These are phyloP conservation scores for Harpegnathos saltator DNA, from an alignment of 1,140 invertebrate species.

Conservation along the genomic window DNA sequence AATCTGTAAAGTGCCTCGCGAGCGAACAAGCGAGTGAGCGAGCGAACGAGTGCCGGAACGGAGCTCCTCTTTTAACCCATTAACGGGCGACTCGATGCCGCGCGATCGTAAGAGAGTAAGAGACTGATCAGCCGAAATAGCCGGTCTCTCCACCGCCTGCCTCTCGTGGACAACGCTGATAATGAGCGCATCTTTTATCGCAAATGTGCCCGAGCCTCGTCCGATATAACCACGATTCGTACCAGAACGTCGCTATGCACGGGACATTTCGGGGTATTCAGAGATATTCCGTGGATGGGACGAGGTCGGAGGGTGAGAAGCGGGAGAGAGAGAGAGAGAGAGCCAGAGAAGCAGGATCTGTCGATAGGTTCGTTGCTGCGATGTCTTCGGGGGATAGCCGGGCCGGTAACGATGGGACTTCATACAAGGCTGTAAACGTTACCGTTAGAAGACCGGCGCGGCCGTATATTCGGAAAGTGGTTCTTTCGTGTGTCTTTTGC, in stretches of 20 bases:
- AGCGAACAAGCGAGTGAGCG: constrained; percentile 32
- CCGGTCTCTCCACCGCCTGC: constrained; percentile 20
- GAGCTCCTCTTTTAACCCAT: constrained; percentile 67
- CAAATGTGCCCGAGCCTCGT: constrained; percentile 22
- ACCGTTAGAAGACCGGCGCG: neutral
- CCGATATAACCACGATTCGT: constrained; percentile 58
- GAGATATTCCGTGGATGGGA: neutral
- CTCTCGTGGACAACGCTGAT: constrained; percentile 35
- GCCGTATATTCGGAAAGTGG: neutral
- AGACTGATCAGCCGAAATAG: constrained; percentile 68
- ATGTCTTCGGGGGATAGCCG: neutral
- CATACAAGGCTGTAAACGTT: neutral
- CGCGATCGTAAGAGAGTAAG: constrained; percentile 55
- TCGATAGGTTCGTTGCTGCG: neutral
- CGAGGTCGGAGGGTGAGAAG: neutral
- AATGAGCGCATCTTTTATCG: constrained; percentile 70
- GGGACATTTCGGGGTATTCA: constrained; percentile 1
- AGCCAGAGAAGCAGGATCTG: neutral
- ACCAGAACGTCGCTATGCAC: constrained; percentile 18
- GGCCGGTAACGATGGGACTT: neutral
- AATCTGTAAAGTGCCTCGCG: constrained; percentile 71
- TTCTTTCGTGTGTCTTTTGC: neutral
- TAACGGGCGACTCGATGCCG: constrained; percentile 66
- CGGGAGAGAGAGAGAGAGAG: too few relatives aligned
- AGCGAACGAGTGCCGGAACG: constrained; percentile 45